Base-by-base conservation (phyloP, 2,113 vertebrate genomes). In the Scatophagus argus region DNA sequence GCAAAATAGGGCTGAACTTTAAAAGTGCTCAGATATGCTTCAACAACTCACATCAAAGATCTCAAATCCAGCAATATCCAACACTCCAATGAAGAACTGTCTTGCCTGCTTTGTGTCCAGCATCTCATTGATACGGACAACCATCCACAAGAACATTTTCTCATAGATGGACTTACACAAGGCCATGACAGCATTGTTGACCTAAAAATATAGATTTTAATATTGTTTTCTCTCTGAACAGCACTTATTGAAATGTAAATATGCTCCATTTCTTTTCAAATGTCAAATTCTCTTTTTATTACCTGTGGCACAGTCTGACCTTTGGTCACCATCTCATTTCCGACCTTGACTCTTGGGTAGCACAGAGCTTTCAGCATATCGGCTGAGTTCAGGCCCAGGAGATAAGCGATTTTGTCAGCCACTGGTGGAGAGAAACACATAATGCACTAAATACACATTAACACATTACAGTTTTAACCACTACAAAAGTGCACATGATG, bases 131-230 rank as follows among this genome's bases (percentile, higher is more conserved):
- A 95, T 95, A 61, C 94, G 91, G 39, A 92, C 7, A 47, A 95
- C 93, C 91, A 93, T 95, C 94, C 94, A 95, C 88, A 94, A 90
- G 83, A 95, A 95, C 94, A 95, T 95, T 79, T 94, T 95, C 90
- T 94, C 94, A 90, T 95, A 95, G 74, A 95, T 0, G 5, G 94
- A 93, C 79, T 94, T 95, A 58, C 87, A 91, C 64, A 95, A 84
- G 78, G 94, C 94, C 0, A 49, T 90, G 32, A 87, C 84, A 58
- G 93, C 0, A 77, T 95, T 95, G 78, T 92, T 82, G 13, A 95
- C 93, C 94, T 90, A n/a, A 43, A 46, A 21, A 49, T 4, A 21
- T 16, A 0, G 3, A 25, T 44, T 67, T 76, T 6, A 49, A 14
- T 5, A 3, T 5, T n/a, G n/a, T n/a, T n/a, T n/a, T 5, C 8